Evolutionary conservation across 2,113 vertebrate genomes (phyloP).

Genomic region (Lynx canadensis): DNA sequence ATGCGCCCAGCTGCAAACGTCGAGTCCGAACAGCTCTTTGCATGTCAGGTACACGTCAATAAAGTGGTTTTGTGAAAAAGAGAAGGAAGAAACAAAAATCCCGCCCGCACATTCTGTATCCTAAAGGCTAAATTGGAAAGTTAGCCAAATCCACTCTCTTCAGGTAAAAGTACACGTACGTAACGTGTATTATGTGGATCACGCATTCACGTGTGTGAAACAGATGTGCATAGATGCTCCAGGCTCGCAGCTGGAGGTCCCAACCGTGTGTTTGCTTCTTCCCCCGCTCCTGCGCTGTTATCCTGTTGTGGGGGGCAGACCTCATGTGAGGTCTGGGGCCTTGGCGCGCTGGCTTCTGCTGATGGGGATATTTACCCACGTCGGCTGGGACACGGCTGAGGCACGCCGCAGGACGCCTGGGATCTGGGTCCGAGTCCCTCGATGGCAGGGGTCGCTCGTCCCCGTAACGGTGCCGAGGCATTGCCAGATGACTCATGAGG

Average conservation of each 20-base stretch:
- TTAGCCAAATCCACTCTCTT: neutral
- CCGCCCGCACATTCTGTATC: neutral
- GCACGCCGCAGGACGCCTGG: fast-evolving
- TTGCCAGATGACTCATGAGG: fast-evolving
- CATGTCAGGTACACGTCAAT: neutral
- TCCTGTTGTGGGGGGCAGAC: no score
- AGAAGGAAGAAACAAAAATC: neutral
- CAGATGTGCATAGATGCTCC: neutral
- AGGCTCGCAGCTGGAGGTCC: no score
- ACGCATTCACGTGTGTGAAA: no score
- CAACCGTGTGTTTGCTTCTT: no score
- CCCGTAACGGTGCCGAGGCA: no score
- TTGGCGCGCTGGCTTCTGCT: no score
- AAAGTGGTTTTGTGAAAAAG: no score
- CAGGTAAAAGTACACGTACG: neutral
- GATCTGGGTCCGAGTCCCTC: neutral
- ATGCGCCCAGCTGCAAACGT: neutral
- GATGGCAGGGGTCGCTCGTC: neutral
- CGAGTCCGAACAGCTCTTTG: no score
- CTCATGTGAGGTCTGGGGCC: no score
- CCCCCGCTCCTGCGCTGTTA: no score
- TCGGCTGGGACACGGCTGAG: neutral
- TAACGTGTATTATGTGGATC: neutral
- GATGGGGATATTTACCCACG: no score
- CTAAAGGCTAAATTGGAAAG: neutral